Base-by-base conservation (phyloP, 2,113 vertebrate species). In the Panthera uncia region DNA sequence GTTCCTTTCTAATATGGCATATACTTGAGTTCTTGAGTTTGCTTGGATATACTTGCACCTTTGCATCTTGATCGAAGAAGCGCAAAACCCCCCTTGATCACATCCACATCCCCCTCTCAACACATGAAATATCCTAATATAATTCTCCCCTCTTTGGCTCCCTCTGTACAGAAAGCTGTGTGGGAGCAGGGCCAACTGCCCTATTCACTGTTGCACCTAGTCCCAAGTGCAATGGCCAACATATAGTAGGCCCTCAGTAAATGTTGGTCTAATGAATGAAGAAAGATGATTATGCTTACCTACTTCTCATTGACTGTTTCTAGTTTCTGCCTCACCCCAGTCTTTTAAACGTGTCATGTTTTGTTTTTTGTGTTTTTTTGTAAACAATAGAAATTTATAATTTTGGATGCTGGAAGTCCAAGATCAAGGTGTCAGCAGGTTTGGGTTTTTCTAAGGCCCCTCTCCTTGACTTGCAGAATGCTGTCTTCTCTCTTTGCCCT, bases 11-110 rank as follows among this genome's bases (percentile, higher is more conserved):
- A 14, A 41, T 45, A 33, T 29, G 33, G 14, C 25, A 21, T 18
- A 31, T 50, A 19, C 61, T 85, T 84, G 63, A 74, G 41, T 78
- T 36, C 33, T 76, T 45, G 45, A 52, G 48, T 89, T 69, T 82
- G n/a, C 4, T 23, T 93, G 57, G 50, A 23, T 87, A 69, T 89
- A 27, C 23, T 63, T 89, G 8, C 31, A 84, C 76, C 27, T 95
- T 80, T 93, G 94, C 6, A 65, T 91, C 57, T 78, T 96, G 57
- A 81, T 31, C 45, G 66, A 90, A 94, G 65, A 69, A 86, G 65
- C 36, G 45, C 2, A 52, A 55, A 85, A 68, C 19, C 31, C 41
- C 45, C 45, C 61, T 96, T 52, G 68, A 31, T 78, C 21, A 21
- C 48, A 45, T n/a, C 45, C 68, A 63, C 3, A 23, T 79, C 38